phyloP scores from a whole-genome alignment of 2,888 invertebrate genomes.

The Nephrotoma guestfalica region DNA sequence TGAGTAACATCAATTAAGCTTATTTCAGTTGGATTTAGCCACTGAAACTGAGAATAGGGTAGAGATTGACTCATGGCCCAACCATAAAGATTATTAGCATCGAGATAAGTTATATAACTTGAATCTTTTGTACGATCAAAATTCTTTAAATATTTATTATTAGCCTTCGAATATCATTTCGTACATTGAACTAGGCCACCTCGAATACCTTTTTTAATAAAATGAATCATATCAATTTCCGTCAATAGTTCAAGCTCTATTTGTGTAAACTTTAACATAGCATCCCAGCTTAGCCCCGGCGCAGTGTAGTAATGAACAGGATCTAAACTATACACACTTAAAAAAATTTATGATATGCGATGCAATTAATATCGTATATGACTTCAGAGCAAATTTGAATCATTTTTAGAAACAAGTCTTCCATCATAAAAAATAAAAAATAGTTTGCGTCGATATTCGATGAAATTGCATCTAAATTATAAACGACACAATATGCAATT shows the following conservation, averaged over 20 bases:
- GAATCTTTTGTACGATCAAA: neutral
- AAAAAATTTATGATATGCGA: no score
- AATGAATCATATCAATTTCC: conserved; percentile 8
- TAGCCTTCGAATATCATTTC: conserved; percentile 6
- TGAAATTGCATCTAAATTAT: no score
- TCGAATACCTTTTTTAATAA: conserved; percentile 6
- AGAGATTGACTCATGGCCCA: conserved; percentile 16
- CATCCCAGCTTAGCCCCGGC: no score
- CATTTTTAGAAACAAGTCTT: no score
- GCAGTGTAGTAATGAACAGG: no score
- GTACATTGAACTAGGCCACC: conserved; percentile 9
- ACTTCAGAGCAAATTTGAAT: no score
- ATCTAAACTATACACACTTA: no score
- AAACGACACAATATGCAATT: no score
- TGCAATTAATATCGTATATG: no score
- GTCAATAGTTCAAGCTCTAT: conserved; percentile 5
- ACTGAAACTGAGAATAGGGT: conserved; percentile 16
- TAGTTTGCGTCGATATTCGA: no score
- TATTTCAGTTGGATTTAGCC: conserved; percentile 8
- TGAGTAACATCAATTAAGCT: conserved; percentile 8
- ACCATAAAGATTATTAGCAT: conserved; percentile 16
- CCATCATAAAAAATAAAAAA: no score
- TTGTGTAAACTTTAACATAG: no score
- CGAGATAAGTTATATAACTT: conserved; percentile 11
- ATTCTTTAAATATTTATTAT: conserved; percentile 1